These are phyloP conservation scores for Lottia gigantea DNA, from an alignment of 2,888 invertebrate genomes.

Conservation along the genomic window DNA sequence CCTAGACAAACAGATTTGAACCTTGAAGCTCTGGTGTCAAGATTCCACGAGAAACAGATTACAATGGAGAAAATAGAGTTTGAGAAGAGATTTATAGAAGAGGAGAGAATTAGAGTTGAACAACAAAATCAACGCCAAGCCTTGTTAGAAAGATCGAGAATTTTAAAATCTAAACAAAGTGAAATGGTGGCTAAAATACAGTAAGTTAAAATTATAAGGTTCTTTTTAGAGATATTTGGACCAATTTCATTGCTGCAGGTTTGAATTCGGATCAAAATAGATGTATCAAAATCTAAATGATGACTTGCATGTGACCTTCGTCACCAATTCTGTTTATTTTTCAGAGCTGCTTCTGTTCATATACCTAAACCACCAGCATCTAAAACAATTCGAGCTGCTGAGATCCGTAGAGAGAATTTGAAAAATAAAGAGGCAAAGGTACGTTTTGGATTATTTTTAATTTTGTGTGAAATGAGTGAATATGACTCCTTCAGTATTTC, in stretches of 20 bases:
- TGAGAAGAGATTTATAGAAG: conserved; percentile 59
- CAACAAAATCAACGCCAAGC: conserved; percentile 57
- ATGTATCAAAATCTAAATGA: too few relatives aligned
- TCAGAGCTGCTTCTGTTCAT: conserved; percentile 65
- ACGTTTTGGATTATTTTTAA: conserved; percentile 9
- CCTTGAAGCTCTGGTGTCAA: conserved; percentile 56
- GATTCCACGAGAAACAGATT: conserved; percentile 65
- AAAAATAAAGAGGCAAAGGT: conserved; percentile 54
- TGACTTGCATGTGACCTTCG: too few relatives aligned
- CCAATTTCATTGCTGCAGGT: too few relatives aligned
- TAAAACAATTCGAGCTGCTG: conserved; percentile 56
- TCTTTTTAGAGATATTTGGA: too few relatives aligned
- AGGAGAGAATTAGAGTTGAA: conserved; percentile 54
- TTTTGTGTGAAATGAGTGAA: not conserved
- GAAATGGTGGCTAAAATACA: conserved; percentile 67
- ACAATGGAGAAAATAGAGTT: conserved; percentile 64
- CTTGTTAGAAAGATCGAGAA: conserved; percentile 56
- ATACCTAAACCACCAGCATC: conserved; percentile 65
- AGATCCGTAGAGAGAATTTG: conserved; percentile 43
- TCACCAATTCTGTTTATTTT: conserved; percentile 25
- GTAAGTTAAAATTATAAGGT: conserved; percentile 46
- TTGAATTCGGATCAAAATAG: too few relatives aligned
- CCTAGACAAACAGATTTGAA: conserved; percentile 67
- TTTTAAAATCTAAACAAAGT: conserved; percentile 57
- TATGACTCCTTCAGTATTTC: not conserved